phyloP scores from a whole-genome alignment of 2,888 invertebrate species.

The Acanthopleura granulata region DNA sequence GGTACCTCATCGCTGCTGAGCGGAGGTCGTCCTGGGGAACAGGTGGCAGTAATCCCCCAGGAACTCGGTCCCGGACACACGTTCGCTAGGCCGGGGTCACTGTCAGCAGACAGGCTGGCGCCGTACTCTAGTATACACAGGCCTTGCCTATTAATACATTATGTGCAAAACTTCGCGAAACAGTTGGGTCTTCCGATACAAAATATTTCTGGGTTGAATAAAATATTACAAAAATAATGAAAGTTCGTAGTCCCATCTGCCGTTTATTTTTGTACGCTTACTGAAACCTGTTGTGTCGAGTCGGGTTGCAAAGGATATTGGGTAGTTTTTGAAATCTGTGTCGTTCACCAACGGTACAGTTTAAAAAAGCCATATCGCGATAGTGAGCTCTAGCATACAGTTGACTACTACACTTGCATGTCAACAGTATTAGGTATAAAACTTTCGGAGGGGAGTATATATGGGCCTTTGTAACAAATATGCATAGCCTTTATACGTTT shows the following conservation, averaged over 20 bases:
- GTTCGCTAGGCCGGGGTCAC: background rate
- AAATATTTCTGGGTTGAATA: constrained; percentile 1
- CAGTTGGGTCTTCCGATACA: constrained; percentile 1
- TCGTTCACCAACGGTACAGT: no score
- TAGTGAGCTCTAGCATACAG: no score
- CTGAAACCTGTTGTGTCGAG: background rate
- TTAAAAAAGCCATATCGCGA: no score
- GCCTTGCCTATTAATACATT: background rate
- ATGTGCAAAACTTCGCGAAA: background rate
- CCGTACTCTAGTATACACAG: background rate
- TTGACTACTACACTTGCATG: no score
- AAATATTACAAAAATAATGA: constrained; percentile 3
- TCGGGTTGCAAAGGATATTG: background rate
- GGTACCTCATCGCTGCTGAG: no score
- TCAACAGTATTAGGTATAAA: no score
- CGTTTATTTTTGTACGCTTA: background rate
- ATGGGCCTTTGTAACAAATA: no score
- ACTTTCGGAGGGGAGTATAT: no score
- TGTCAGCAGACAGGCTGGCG: background rate
- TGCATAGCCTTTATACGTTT: no score
- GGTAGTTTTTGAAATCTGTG: no score
- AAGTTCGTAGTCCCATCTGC: background rate
- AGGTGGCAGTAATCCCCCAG: background rate
- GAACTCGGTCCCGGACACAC: background rate
- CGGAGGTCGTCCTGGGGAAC: no score